Evolutionary conservation across 2,888 invertebrate genomes (phyloP).

Genomic region (Endotricha flammealis): DNA sequence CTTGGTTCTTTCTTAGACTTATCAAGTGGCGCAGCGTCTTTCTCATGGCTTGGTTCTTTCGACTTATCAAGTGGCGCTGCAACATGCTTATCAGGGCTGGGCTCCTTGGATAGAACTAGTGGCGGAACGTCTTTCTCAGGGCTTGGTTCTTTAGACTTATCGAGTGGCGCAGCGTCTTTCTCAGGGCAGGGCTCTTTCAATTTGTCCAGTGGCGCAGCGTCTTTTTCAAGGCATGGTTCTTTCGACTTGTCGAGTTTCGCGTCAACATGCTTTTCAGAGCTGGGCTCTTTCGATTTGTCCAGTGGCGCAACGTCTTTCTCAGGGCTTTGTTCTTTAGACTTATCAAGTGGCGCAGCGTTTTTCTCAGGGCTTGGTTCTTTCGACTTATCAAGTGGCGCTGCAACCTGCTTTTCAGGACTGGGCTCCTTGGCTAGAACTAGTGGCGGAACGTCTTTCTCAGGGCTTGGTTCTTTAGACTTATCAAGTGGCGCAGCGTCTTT

Average conservation of each 20-base stretch:
- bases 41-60: not conserved
- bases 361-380: conserved; percentile 7
- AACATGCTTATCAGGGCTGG: no score
- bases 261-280: not conserved
- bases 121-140: not conserved
- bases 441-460: conserved; percentile 7
- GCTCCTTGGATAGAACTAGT: no score
- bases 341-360: not conserved
- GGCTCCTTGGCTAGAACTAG: conserved; percentile 2
- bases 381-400: not conserved
- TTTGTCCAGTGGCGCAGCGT: not conserved
- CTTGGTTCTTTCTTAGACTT: conserved; percentile 8
- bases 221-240: not conserved
- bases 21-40: not conserved
- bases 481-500: not conserved
- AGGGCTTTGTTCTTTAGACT: not conserved
- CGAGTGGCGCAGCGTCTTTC: not conserved
- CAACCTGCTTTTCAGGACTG: conserved; percentile 6
- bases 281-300: not conserved
- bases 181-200: not conserved
- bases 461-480: conserved; percentile 3
- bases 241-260: not conserved
- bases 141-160: not conserved
- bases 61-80: not conserved
- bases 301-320: not conserved